These are phyloP conservation scores for Nebria ingens DNA, from an alignment of 1,140 invertebrate species.

Conservation along the genomic window DNA sequence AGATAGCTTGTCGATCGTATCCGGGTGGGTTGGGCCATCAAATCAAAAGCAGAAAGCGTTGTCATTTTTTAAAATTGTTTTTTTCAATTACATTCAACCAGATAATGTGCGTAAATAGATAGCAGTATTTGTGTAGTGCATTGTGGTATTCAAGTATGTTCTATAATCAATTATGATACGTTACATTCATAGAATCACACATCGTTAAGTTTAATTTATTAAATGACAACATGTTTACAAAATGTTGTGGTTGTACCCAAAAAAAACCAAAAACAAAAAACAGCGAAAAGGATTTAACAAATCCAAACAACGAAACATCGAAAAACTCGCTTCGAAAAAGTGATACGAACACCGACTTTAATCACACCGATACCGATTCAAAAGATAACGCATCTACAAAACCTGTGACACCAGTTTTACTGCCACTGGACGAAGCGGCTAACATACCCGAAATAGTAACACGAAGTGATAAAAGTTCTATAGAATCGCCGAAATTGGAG, in stretches of 20 bases:
- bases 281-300: background rate
- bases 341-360: background rate
- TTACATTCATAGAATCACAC: background rate
- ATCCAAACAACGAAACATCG: background rate
- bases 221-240: slow-evolving; percentile 6
- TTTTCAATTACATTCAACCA: too few relatives aligned
- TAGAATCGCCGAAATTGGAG: background rate
- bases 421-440: background rate
- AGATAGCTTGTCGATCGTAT: background rate
- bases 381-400: slow-evolving; percentile 3
- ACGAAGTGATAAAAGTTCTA: background rate
- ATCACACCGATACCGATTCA: background rate
- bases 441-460: background rate
- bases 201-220: background rate
- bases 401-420: slow-evolving; percentile 1
- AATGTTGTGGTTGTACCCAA: background rate
- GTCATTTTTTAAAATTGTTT: too few relatives aligned
- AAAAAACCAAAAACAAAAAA: background rate
- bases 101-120: too few relatives aligned
- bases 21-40: background rate
- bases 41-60: too few relatives aligned
- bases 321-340: background rate
- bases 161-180: background rate
- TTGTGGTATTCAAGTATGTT: background rate
- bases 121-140: too few relatives aligned